Conservation (phyloP, 2,113 vertebrate genomes). For the Malurus cyaneus region DNA sequence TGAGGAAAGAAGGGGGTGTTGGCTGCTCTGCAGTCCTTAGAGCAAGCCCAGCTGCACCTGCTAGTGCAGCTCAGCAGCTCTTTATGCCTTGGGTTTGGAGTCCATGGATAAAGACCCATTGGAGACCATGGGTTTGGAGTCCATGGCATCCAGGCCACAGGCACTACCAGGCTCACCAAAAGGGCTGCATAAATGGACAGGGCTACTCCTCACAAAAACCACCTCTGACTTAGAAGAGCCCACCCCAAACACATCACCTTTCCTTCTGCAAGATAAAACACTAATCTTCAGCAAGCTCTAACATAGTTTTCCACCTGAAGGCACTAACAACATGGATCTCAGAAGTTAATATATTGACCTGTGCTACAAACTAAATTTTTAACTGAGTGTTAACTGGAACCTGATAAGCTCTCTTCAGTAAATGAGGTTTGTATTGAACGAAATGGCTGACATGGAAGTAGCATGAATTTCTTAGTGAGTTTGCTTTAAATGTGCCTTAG, state of each 20-base stretch:
- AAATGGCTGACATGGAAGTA: neutral
- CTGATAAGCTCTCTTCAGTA: neutral
- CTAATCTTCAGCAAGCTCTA: neutral
- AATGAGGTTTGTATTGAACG: conserved; percentile 7
- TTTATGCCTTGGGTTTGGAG: rapidly evolving
- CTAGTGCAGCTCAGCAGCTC: neutral
- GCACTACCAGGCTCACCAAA: neutral
- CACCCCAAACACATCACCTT: neutral
- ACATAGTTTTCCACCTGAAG: neutral
- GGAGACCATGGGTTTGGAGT: neutral
- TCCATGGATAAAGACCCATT: neutral
- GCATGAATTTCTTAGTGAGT: neutral
- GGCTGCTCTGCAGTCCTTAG: neutral
- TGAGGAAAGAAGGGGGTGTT: neutral
- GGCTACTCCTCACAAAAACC: neutral
- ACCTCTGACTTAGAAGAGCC: neutral
- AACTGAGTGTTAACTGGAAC: neutral
- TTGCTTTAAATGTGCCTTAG: conserved; percentile 8
- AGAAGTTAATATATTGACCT: neutral
- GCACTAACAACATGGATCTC: neutral
- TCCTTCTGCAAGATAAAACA: neutral
- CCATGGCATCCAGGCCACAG: neutral
- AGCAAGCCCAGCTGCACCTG: neutral
- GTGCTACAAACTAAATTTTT: neutral
- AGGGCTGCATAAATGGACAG: neutral